Percentiles rank a stretch among this genome's conserved stretches.
Conservation (phyloP, 2,113 vertebrate genomes). For the Onychostoma macrolepis region DNA sequence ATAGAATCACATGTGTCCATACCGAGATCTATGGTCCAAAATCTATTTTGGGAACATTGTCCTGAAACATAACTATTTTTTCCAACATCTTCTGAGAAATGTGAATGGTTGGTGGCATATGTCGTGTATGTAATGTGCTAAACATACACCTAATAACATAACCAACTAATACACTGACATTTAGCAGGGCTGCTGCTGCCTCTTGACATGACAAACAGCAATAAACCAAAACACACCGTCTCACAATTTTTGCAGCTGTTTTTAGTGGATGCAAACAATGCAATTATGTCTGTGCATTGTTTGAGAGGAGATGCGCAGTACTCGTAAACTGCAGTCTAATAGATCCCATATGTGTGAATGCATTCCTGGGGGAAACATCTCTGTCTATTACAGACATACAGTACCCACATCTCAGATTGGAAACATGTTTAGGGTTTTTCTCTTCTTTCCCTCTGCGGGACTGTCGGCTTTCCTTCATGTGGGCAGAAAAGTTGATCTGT, state of each 20-base stretch:
- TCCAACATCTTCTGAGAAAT: background rate
- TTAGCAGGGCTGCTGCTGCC: conserved; percentile 20
- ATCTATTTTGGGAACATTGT: background rate
- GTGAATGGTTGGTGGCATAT: background rate
- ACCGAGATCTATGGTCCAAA: background rate
- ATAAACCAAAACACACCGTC: conserved; percentile 11
- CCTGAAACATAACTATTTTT: background rate
- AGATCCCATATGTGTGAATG: conserved; percentile 63
- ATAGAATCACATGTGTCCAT: background rate
- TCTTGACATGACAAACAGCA: conserved; percentile 21
- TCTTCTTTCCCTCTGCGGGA: conserved; percentile 18
- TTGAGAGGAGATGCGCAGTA: conserved; percentile 62
- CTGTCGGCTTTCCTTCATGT: conserved; percentile 10
- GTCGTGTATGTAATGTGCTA: background rate
- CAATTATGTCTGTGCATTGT: conserved; percentile 48
- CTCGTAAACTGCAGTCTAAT: conserved; percentile 70
- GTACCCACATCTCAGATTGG: conserved; percentile 64
- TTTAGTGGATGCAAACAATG: conserved; percentile 10
- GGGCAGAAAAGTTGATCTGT: background rate
- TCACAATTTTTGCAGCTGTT: background rate
- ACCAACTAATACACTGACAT: background rate
- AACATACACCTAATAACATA: conserved; percentile 17
- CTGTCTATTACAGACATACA: conserved; percentile 63
- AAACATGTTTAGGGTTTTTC: conserved; percentile 68
- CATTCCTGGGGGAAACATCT: conserved; percentile 68